A percentile compares a stretch with the other conserved stretches of the same genome.
Conservation (phyloP, 2,797 vertebrate species). For the Chaetodon trifasciatus region DNA sequence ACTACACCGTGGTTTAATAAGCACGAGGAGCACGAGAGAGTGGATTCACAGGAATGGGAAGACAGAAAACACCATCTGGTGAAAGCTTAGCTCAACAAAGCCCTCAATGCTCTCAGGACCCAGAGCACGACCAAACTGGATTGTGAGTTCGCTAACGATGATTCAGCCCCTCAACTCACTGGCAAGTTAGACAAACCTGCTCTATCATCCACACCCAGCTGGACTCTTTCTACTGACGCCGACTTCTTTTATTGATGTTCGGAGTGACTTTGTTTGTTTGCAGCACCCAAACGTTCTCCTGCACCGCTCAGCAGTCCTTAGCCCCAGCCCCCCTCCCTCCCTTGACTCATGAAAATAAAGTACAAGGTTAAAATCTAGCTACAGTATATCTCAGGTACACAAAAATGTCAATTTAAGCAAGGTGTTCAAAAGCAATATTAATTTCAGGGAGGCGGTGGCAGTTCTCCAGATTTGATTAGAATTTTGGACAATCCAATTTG, state of each 20-base stretch:
- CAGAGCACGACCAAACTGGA: slow-evolving; percentile 49
- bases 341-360: slow-evolving; percentile 20
- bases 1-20: slow-evolving; percentile 71
- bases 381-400: neutral
- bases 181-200: slow-evolving; percentile 52
- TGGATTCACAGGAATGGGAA: slow-evolving; percentile 57
- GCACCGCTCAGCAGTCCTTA: slow-evolving; percentile 45
- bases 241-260: slow-evolving; percentile 62
- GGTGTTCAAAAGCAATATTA: slow-evolving; percentile 3
- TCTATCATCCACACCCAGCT: slow-evolving; percentile 37
- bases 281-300: slow-evolving; percentile 39
- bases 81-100: slow-evolving; percentile 72
- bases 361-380: slow-evolving; percentile 11
- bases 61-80: slow-evolving; percentile 74
- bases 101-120: slow-evolving; percentile 67
- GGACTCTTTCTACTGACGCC: slow-evolving; percentile 45
- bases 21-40: slow-evolving; percentile 62
- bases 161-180: slow-evolving; percentile 65
- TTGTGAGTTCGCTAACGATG: slow-evolving; percentile 58
- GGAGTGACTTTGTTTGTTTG: slow-evolving; percentile 55
- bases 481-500: neutral
- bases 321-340: slow-evolving; percentile 3
- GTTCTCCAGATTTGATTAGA: slow-evolving; percentile 12
- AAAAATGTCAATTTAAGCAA: slow-evolving; percentile 7
- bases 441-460: neutral